Percentiles rank a stretch among this genome's conserved stretches.
phyloP scores from a whole-genome alignment of 2,797 vertebrate genomes.

The Typhlichthys subterraneus region DNA sequence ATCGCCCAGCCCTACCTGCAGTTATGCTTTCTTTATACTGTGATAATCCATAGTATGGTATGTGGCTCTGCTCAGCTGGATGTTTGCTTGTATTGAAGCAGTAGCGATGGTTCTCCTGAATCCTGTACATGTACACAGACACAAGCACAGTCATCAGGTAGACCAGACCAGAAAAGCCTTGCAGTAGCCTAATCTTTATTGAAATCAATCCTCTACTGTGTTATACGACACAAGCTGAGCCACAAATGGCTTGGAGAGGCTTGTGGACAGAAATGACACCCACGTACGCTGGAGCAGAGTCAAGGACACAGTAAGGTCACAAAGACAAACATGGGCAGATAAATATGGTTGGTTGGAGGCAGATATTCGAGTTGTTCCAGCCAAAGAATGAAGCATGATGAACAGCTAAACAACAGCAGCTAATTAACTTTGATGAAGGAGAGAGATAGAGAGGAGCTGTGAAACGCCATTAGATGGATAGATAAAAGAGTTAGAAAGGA shows the following conservation, averaged over 20 bases:
- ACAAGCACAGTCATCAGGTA: slow-evolving; percentile 12
- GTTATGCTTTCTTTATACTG: too few relatives aligned
- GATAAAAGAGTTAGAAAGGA: slow-evolving; percentile 60
- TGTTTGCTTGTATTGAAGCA: slow-evolving; percentile 33
- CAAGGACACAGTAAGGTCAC: slow-evolving; percentile 17
- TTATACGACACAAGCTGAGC: slow-evolving; percentile 10
- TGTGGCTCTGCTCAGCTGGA: slow-evolving; percentile 28
- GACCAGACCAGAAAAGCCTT: slow-evolving; percentile 15
- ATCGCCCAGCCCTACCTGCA: too few relatives aligned
- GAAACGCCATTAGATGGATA: slow-evolving; percentile 55
- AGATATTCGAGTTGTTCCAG: slow-evolving; percentile 17
- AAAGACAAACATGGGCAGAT: background rate
- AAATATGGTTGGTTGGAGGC: slow-evolving; percentile 6
- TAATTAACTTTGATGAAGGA: slow-evolving; percentile 56
- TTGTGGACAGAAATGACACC: background rate
- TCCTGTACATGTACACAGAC: slow-evolving; percentile 3
- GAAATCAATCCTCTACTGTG: slow-evolving; percentile 22
- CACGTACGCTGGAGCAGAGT: slow-evolving; percentile 1
- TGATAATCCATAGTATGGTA: slow-evolving; percentile 18
- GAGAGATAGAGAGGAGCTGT: slow-evolving; percentile 32
- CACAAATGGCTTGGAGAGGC: slow-evolving; percentile 17
- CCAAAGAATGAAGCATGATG: slow-evolving; percentile 25
- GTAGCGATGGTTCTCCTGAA: slow-evolving; percentile 36
- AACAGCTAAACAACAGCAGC: slow-evolving; percentile 15
- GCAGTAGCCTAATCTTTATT: slow-evolving; percentile 8